Conservation (phyloP, 2,888 invertebrate species). For the Dioctria linearis region DNA sequence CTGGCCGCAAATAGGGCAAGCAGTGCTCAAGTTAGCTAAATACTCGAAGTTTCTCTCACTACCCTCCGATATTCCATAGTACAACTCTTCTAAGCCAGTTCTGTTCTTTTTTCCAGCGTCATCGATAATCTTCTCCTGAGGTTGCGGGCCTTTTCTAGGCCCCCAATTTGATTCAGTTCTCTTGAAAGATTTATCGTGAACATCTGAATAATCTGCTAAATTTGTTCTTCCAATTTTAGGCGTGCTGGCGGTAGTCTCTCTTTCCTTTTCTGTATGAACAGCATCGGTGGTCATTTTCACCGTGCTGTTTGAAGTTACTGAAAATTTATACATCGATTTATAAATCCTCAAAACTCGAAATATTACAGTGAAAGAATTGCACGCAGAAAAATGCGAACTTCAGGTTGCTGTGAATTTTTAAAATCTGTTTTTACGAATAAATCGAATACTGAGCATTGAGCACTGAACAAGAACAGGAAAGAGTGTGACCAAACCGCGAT, state of each 20-base stretch:
- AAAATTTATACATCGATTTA: conserved; percentile 15
- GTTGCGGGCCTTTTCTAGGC: background rate
- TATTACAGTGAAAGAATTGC: background rate
- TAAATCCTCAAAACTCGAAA: conserved; percentile 49
- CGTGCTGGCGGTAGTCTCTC: too few species aligned
- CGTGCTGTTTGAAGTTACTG: background rate
- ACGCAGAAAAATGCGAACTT: background rate
- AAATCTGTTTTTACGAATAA: conserved; percentile 55
- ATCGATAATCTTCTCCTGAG: background rate
- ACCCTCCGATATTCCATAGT: conserved; percentile 67
- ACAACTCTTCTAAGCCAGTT: conserved; percentile 68
- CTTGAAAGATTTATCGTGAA: too few species aligned
- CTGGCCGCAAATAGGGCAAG: conserved; percentile 78
- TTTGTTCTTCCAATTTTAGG: too few species aligned
- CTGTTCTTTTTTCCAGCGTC: conserved; percentile 63
- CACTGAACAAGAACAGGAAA: background rate
- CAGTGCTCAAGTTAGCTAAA: conserved; percentile 61
- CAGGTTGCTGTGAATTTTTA: conserved; percentile 18
- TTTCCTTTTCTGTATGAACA: too few species aligned
- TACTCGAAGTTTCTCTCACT: conserved; percentile 61
- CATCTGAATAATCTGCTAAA: too few species aligned
- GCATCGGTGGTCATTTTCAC: background rate
- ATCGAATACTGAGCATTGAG: conserved; percentile 54
- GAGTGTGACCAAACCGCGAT: too few species aligned
- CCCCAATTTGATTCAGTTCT: too few species aligned